These are phyloP conservation scores for Gracilinanus agilis DNA, from an alignment of 2,113 vertebrate genomes.

Conservation along the genomic window DNA sequence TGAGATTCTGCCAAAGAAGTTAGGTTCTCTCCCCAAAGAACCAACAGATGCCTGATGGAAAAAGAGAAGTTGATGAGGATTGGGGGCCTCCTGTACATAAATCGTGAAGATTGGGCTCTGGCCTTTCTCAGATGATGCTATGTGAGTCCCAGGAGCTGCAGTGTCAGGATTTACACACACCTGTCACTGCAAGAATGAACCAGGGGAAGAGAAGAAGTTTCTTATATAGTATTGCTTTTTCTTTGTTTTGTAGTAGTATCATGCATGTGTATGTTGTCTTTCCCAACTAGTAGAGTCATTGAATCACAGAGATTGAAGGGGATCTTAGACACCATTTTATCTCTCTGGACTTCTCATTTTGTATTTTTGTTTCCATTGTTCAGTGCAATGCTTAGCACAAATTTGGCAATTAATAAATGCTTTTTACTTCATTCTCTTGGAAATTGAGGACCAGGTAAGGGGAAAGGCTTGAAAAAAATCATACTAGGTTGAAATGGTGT, in stretches of 20 bases:
- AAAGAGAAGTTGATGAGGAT: fast-evolving
- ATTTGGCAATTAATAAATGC: background rate
- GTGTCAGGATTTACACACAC: background rate
- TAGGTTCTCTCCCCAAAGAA: background rate
- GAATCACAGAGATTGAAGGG: background rate
- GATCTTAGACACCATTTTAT: background rate
- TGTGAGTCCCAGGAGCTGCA: fast-evolving
- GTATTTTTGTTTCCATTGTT: background rate
- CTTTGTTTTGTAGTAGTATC: background rate
- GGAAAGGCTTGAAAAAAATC: background rate
- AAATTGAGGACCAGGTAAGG: background rate
- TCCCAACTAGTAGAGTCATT: background rate
- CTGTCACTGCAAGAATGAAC: background rate
- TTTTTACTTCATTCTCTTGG: background rate
- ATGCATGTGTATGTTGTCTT: background rate
- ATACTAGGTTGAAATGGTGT: background rate
- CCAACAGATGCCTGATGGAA: background rate
- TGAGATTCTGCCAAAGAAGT: background rate
- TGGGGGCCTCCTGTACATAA: fast-evolving
- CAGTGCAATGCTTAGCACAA: background rate
- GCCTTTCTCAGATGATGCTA: background rate
- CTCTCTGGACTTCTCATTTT: background rate
- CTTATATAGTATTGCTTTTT: background rate
- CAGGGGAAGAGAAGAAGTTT: background rate
- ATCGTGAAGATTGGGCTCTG: background rate